Percentiles rank a stretch among this genome's conserved stretches.
Conservation (phyloP, 2,888 invertebrate genomes). For the Ellobium chinense region DNA sequence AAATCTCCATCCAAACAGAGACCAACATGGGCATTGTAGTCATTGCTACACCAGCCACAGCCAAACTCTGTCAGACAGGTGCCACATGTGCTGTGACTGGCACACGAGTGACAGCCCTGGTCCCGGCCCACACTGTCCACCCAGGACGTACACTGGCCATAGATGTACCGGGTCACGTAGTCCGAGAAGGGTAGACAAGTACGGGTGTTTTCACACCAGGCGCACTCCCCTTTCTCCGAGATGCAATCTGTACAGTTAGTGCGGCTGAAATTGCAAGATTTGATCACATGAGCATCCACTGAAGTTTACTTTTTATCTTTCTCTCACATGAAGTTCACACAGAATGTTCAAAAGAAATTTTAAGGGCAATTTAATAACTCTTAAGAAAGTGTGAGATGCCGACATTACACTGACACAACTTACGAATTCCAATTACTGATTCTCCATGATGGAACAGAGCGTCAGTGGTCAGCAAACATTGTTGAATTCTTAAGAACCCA, state of each 20-base stretch:
- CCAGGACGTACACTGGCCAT: constrained; percentile 95
- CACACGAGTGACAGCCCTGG: constrained; percentile 72
- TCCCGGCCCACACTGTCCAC: constrained; percentile 83
- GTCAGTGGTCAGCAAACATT: no score
- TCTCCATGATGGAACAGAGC: no score
- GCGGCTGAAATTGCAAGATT: constrained; percentile 68
- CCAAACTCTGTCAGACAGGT: constrained; percentile 89
- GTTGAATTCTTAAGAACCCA: no score
- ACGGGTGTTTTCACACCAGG: constrained; percentile 95
- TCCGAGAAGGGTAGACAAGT: constrained; percentile 97
- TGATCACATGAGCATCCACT: no score
- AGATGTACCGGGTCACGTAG: constrained; percentile 95
- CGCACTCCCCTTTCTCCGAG: constrained; percentile 89
- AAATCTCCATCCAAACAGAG: constrained; percentile 77
- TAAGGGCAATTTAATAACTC: no score
- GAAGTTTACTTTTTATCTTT: no score
- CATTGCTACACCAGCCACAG: constrained; percentile 96
- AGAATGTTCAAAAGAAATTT: no score
- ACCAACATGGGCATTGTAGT: constrained; percentile 92
- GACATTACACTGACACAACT: no score
- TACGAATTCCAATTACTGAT: no score
- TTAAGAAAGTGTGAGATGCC: no score
- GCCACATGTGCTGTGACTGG: constrained; percentile 68
- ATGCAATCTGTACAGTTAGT: constrained; percentile 83
- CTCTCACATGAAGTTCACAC: no score